These are phyloP conservation scores for Cariama cristata DNA, from an alignment of 2,113 vertebrate genomes.

Conservation along the genomic window DNA sequence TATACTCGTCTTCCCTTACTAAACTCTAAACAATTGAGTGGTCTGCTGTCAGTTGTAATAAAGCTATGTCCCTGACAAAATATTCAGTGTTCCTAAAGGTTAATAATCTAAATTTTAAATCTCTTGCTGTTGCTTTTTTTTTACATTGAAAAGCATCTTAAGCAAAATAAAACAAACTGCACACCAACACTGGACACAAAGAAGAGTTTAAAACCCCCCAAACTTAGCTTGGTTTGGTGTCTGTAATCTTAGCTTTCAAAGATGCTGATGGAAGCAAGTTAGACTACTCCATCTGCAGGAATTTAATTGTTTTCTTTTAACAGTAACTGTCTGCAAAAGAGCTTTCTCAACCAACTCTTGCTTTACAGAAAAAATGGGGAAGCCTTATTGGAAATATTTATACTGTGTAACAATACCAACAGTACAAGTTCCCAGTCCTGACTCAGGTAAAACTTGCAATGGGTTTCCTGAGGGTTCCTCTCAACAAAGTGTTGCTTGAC, in stretches of 20 bases:
- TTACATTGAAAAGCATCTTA: neutral
- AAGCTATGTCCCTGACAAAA: neutral
- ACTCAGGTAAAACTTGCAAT: conserved; percentile 1
- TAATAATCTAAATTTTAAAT: neutral
- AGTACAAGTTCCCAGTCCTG: neutral
- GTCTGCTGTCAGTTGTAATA: neutral
- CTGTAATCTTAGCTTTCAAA: neutral
- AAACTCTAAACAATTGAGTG: neutral
- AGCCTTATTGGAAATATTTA: neutral
- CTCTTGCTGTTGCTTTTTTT: neutral
- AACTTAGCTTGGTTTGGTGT: neutral
- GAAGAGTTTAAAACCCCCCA: neutral
- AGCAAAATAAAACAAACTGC: neutral
- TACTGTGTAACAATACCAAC: neutral
- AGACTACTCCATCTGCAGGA: neutral
- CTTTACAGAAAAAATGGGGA: neutral
- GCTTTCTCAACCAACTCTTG: neutral
- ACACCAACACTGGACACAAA: neutral
- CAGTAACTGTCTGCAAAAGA: neutral
- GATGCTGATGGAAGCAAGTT: neutral
- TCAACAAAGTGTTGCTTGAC: neutral
- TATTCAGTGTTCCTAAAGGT: neutral
- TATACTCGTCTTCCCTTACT: neutral
- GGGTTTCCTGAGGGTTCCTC: neutral
- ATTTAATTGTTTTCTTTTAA: neutral